A percentile compares a stretch with the other conserved stretches of the same genome.
These are phyloP conservation scores for Carterocephalus palaemon DNA, from an alignment of 2,888 invertebrate species.

Conservation along the genomic window DNA sequence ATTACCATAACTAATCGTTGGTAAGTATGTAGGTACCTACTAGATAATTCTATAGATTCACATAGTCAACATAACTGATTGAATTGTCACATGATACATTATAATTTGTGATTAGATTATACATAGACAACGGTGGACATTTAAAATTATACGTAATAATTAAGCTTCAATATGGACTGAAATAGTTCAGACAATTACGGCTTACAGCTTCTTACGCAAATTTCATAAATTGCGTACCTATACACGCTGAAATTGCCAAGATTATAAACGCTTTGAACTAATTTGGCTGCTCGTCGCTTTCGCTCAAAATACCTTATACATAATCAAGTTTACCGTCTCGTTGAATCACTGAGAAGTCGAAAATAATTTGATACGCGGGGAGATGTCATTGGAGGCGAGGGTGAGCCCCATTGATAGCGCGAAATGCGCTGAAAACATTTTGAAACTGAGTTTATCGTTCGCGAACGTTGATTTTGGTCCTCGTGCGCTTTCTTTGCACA, in stretches of 20 bases:
- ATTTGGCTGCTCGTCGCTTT: constrained; percentile 8
- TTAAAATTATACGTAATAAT: too few relatives aligned
- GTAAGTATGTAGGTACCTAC: too few relatives aligned
- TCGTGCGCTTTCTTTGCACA: constrained; percentile 67
- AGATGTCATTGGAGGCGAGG: constrained; percentile 9
- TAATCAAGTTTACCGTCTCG: constrained; percentile 14
- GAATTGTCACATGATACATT: too few relatives aligned
- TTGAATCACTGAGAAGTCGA: constrained; percentile 20
- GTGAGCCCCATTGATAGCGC: constrained; percentile 10
- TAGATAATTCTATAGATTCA: too few relatives aligned
- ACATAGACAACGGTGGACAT: too few relatives aligned
- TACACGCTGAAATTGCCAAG: constrained; percentile 4
- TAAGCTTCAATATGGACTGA: too few relatives aligned
- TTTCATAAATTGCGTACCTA: not conserved
- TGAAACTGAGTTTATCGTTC: constrained; percentile 20
- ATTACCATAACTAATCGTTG: too few relatives aligned
- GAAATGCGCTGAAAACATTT: constrained; percentile 18
- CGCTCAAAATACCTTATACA: constrained; percentile 12
- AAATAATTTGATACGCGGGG: constrained; percentile 15
- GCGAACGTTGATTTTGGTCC: constrained; percentile 29
- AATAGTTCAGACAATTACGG: too few relatives aligned
- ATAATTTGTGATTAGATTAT: too few relatives aligned
- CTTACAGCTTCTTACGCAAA: too few relatives aligned
- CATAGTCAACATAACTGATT: too few relatives aligned
- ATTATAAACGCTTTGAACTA: constrained; percentile 8